Evolutionary conservation across 1,140 invertebrate genomes (phyloP), one percentile per base, ranked within the genome.

Genomic region (Scaptomyza graminum): DNA sequence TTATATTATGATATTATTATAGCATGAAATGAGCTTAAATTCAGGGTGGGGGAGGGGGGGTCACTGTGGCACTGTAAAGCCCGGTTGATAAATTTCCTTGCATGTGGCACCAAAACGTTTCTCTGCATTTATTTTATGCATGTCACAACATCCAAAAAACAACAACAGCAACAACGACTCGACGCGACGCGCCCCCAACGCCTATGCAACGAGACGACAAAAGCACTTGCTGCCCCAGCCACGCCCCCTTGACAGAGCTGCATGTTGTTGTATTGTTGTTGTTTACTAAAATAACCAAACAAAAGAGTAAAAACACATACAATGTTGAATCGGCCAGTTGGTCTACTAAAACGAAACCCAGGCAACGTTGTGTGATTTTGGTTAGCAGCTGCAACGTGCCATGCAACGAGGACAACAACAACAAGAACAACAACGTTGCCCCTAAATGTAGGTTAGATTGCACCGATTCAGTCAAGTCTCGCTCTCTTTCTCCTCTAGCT

Each of bases 211-310:
- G 51, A 56, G 51, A 56, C 67, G 61, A 57, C 56, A 67, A 62
- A 73, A 62, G 69, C 51, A 75, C 61, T 49, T 31, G 41, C 52
- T 16, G 43, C 37, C 13, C 22, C 59, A 18, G 18, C 59, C 15
- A 44, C 39, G 9, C 44, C 13, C 12, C 34, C 5, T 39, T 50
- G 49, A 15, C 22, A 39, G 34, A 41, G 50, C 11, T 31, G 28
- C 37, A 12, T 47, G 43, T 39, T 22, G 51, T 16, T 51, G 15
- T 57, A n/a, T n/a, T 74, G 59, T 54, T 64, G 11, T 41, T 74
- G 70, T 65, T 69, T 74, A 76, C 71, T 50, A 76, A 76, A 76
- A 76, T 76, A 76, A 76, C 60, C 71, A 76, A 64, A 57, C 59
- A 74, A 34, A 47, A 44, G 28, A 15, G 57, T 34, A 9, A 34